These are phyloP conservation scores for Etia nguti DNA, from an alignment of 2,113 vertebrate genomes.

Conservation along the genomic window DNA sequence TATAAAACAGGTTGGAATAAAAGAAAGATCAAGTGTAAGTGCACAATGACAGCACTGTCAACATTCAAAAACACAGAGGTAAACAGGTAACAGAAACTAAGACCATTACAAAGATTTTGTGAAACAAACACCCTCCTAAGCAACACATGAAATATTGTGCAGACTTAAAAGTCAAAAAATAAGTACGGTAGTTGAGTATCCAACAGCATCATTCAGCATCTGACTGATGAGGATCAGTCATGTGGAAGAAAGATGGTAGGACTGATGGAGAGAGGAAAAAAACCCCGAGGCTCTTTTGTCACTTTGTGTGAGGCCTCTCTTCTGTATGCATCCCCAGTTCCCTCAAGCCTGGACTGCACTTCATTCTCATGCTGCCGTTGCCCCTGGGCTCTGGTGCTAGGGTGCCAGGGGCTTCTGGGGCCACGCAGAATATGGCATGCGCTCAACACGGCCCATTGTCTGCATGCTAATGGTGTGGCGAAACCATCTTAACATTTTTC, in stretches of 20 bases:
- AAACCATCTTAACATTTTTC: constrained; percentile 52
- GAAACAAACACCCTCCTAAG: neutral
- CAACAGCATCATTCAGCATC: constrained; percentile 26
- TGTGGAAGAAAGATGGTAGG: constrained; percentile 58
- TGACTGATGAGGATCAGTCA: constrained; percentile 45
- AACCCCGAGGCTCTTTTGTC: constrained; percentile 70
- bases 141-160: neutral
- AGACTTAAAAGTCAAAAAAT: neutral
- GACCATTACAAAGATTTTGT: neutral
- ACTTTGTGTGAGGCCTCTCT: constrained; percentile 70
- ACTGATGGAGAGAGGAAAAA: constrained; percentile 58
- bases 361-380: constrained; percentile 73
- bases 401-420: constrained; percentile 69
- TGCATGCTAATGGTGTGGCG: constrained; percentile 69
- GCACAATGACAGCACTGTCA: neutral
- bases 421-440: constrained; percentile 62
- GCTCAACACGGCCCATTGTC: constrained; percentile 64
- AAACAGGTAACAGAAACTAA: neutral
- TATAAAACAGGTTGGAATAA: neutral
- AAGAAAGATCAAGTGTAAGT: neutral
- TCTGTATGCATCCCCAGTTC: constrained; percentile 74
- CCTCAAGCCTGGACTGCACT: constrained; percentile 52
- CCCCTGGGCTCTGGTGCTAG: constrained; percentile 66
- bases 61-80: neutral
- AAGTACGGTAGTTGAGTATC: neutral